Evolutionary conservation across 2,888 invertebrate genomes (phyloP), one percentile per base, ranked within the genome.

Genomic region (Xestia ashworthii): DNA sequence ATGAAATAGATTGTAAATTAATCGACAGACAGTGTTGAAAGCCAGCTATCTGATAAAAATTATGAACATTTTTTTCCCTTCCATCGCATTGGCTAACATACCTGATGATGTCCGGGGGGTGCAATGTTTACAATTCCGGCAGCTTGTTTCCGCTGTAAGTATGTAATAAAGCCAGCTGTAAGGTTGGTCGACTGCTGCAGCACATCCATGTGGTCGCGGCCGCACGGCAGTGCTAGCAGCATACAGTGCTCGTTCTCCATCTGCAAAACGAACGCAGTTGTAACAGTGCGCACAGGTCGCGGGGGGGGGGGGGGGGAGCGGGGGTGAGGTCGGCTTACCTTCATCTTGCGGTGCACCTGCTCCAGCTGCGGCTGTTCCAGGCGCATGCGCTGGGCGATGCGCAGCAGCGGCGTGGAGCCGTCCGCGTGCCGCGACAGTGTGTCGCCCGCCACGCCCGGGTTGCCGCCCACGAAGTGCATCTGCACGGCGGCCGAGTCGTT

Each of bases 381-480:
- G 89, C 99, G 97, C 99, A 99, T 99, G 91, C 99, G 97, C 95
- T 99, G 99, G 5, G 99, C 99, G 91, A 99, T 99, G 88, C 99
- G 98, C 81, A 99, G 96, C 76, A 98, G 98, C 87, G 98, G 98
- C 87, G 98, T 98, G 71, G 98, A 98, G 77, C 98, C 98, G 93
- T 99, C 99, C 74, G 98, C 97, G 93, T 98, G 98, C 82, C 98
- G 98, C 68, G 99, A 99, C 92, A 99, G 97, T 82, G 99, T 99
- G 90, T 98, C 98, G 85, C 98, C 98, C 16, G 99, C 99, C 82
- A 99, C 98, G 89, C 97, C 97, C 16, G 98, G 98, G 97, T 99
- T 99, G 77, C 99, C 99, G 90, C 99, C 98, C 84, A 99, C 99
- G 95, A 99, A 99, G 97, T 99, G 99, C 99, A 99, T 99, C 97